These are phyloP conservation scores for Catamblyrhynchus diadema DNA, from an alignment of 2,797 vertebrate genomes.

Conservation along the genomic window DNA sequence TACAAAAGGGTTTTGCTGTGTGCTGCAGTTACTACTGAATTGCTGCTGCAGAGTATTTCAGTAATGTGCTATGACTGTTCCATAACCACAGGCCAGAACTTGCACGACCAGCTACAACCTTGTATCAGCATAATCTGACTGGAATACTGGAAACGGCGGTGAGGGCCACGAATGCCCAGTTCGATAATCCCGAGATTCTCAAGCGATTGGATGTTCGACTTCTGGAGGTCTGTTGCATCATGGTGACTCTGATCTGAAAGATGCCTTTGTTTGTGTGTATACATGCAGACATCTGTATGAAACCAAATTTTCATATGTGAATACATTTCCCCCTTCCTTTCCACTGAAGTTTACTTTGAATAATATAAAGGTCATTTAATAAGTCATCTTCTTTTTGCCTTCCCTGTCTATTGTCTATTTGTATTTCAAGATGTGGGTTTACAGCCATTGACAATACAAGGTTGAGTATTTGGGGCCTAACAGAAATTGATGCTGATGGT, in stretches of 20 bases:
- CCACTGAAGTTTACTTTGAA: neutral
- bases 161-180: constrained; percentile 96
- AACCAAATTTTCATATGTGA: neutral
- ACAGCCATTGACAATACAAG: neutral
- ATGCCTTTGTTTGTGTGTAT: neutral
- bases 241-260: neutral
- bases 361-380: neutral
- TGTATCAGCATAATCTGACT: constrained; percentile 98
- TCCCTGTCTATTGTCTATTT: neutral
- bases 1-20: neutral
- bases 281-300: neutral
- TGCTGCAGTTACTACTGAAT: neutral
- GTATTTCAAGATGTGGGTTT: neutral
- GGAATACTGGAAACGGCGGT: constrained; percentile 96
- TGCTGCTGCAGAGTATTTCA: neutral
- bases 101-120: constrained; percentile 91
- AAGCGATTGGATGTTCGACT: constrained; percentile 93
- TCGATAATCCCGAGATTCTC: constrained; percentile 94
- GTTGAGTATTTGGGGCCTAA: neutral
- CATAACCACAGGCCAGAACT: constrained; percentile 86
- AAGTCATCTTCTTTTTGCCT: neutral
- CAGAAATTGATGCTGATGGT: neutral
- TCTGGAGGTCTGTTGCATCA: constrained; percentile 81
- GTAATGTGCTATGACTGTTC: neutral
- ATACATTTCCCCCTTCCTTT: fast-evolving